These are phyloP conservation scores for Euschistus heros DNA, from an alignment of 1,140 invertebrate genomes.

Conservation along the genomic window DNA sequence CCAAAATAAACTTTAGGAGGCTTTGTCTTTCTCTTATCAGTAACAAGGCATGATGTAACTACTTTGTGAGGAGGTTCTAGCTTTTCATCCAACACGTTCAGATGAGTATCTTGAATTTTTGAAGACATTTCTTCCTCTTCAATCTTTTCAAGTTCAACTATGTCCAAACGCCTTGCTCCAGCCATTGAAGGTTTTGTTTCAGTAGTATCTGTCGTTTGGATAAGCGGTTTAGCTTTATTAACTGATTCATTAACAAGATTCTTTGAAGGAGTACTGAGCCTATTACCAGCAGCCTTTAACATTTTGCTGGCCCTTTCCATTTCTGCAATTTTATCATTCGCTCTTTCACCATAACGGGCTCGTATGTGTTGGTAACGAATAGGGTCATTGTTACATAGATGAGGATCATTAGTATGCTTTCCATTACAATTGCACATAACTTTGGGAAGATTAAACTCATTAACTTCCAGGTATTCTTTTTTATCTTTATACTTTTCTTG, in stretches of 20 bases:
- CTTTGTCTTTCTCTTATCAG: background rate
- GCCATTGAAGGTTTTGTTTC: background rate
- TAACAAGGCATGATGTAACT: background rate
- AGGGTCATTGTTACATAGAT: background rate
- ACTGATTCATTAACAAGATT: background rate
- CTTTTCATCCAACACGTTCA: background rate
- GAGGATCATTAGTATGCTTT: conserved; percentile 18
- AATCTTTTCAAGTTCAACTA: conserved; percentile 12
- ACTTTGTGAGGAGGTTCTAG: background rate
- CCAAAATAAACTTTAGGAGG: background rate
- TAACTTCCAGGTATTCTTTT: conserved; percentile 19
- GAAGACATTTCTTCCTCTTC: conserved; percentile 2
- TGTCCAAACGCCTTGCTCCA: conserved; percentile 5
- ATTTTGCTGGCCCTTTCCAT: background rate
- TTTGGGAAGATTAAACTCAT: conserved; percentile 24
- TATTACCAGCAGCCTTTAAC: background rate
- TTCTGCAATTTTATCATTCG: background rate
- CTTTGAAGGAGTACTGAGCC: background rate
- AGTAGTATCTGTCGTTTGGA: background rate
- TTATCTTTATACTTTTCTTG: conserved; percentile 19
- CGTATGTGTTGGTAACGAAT: conserved; percentile 12
- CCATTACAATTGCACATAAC: conserved; percentile 24
- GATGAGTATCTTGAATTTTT: background rate
- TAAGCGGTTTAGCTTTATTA: conserved; percentile 8
- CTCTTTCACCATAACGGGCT: background rate